Conservation (phyloP, 2,797 vertebrate genomes). For the Catostomus latipinnis region DNA sequence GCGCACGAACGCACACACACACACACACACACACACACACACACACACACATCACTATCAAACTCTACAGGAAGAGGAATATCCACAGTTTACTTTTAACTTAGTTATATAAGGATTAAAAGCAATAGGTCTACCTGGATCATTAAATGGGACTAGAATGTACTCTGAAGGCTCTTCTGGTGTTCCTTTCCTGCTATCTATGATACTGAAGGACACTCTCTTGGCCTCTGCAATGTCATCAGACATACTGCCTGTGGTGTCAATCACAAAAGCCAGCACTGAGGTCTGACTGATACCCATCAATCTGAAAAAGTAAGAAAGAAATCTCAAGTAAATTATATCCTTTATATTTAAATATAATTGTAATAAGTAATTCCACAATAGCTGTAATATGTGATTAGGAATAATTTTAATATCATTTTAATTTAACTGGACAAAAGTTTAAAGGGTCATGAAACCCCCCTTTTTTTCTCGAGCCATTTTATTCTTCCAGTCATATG, state of each 20-base stretch:
- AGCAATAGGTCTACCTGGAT: constrained; percentile 65
- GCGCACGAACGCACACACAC: not conserved
- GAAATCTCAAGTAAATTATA: too few species aligned
- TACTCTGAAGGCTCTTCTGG: constrained; percentile 71
- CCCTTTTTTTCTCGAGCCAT: too few species aligned
- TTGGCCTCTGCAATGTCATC: constrained; percentile 68
- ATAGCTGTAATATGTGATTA: too few species aligned
- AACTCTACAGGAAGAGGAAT: not conserved
- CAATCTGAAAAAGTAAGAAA: constrained; percentile 59
- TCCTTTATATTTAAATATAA: too few species aligned
- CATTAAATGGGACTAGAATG: constrained; percentile 77
- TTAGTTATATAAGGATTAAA: not conserved
- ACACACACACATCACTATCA: not conserved
- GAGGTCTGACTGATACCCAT: constrained; percentile 71
- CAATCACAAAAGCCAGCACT: constrained; percentile 75
- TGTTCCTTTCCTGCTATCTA: constrained; percentile 68
- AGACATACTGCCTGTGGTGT: constrained; percentile 74
- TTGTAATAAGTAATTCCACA: too few species aligned
- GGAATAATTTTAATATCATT: too few species aligned
- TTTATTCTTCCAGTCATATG: too few species aligned
- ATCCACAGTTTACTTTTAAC: not conserved
- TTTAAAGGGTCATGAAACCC: too few species aligned
- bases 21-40: constrained; percentile 1
- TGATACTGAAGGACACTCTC: constrained; percentile 66
- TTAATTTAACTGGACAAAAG: too few species aligned